A percentile compares a stretch with the other conserved stretches of the same genome.
phyloP scores from a whole-genome alignment of 2,888 invertebrate genomes.

The Troilus luridus region DNA sequence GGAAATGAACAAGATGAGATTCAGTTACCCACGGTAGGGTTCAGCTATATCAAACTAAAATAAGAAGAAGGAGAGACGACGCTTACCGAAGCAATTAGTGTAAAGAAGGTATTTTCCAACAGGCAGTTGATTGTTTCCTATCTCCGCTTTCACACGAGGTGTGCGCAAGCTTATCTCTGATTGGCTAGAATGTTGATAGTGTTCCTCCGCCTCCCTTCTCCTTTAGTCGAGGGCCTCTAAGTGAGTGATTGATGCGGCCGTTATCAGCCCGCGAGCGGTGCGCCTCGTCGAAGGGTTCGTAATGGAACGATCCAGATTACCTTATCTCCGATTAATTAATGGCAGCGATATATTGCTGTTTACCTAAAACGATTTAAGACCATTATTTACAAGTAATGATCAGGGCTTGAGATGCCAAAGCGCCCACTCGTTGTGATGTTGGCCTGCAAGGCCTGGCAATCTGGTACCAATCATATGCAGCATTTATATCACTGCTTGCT shows the following conservation, averaged over 20 bases:
- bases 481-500: background rate
- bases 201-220: background rate
- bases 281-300: background rate
- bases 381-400: background rate
- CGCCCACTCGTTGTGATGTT: background rate
- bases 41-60: background rate
- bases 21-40: background rate
- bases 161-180: background rate
- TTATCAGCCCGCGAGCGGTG: background rate
- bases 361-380: background rate
- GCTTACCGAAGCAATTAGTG: background rate
- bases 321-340: background rate
- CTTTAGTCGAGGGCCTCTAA: background rate
- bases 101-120: background rate
- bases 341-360: background rate
- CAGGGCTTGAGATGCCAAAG: background rate
- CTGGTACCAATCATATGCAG: background rate
- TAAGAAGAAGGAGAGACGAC: background rate
- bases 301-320: constrained; percentile 1
- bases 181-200: background rate
- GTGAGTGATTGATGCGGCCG: background rate
- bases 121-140: background rate
- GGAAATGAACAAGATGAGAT: too few relatives aligned
- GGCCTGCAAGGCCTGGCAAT: background rate
- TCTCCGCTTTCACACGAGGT: background rate